A percentile compares a stretch with the other conserved stretches of the same genome.
phyloP scores from a whole-genome alignment of 2,797 vertebrate species.

The Taeniopygia guttata region DNA sequence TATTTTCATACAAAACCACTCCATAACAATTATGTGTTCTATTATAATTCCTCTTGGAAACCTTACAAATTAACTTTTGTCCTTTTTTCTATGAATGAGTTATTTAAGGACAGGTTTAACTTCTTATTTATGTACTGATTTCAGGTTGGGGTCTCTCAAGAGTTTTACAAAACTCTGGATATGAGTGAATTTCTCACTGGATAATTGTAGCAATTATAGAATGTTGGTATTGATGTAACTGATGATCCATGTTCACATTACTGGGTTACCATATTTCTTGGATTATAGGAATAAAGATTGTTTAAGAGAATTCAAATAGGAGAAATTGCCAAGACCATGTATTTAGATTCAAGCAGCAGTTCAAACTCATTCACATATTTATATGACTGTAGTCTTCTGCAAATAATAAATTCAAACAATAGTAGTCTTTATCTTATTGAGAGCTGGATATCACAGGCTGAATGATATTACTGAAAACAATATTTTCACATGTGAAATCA shows the following conservation, averaged over 20 bases:
- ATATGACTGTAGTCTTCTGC: rapidly evolving
- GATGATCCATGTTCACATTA: background rate
- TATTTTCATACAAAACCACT: background rate
- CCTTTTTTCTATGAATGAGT: background rate
- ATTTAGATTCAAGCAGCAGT: background rate
- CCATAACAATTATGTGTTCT: background rate
- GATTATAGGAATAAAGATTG: background rate
- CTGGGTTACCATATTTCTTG: background rate
- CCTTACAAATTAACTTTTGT: background rate
- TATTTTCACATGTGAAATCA: background rate
- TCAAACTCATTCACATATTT: background rate
- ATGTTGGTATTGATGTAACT: background rate
- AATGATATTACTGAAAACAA: background rate
- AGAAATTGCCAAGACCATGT: background rate
- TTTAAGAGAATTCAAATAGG: background rate
- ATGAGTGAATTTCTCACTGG: background rate
- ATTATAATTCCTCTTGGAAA: background rate
- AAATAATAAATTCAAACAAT: background rate
- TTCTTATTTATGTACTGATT: background rate
- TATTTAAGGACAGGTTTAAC: background rate
- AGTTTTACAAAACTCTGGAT: background rate
- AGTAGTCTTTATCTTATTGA: background rate
- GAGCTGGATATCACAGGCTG: background rate
- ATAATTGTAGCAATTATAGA: background rate
- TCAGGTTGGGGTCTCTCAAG: background rate